Conservation (phyloP, 1,140 invertebrate genomes). For the Camponotus pennsylvanicus region DNA sequence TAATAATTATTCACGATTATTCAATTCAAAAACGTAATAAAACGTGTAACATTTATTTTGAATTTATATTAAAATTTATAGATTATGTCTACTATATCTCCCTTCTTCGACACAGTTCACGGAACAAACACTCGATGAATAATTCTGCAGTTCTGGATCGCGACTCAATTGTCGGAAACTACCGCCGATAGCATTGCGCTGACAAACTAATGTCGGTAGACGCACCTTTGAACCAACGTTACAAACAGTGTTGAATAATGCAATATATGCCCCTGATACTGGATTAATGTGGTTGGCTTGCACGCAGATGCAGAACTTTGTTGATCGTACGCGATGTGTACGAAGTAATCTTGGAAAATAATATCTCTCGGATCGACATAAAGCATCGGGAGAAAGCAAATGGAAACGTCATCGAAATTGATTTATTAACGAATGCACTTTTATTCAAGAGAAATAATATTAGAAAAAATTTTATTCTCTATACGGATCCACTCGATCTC, state of each 20-base stretch:
- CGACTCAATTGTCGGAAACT: slow-evolving; percentile 41
- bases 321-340: slow-evolving; percentile 24
- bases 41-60: too few relatives aligned
- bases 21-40: not conserved
- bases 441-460: not conserved
- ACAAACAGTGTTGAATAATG: slow-evolving; percentile 82
- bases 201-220: slow-evolving; percentile 69
- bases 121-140: slow-evolving; percentile 30
- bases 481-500: not conserved
- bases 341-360: slow-evolving; percentile 28
- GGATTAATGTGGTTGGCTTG: slow-evolving; percentile 70
- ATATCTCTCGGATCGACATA: slow-evolving; percentile 10
- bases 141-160: slow-evolving; percentile 37
- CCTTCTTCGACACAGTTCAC: not conserved
- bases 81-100: not conserved
- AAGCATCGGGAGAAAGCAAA: not conserved
- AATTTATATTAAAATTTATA: not conserved
- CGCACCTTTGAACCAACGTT: slow-evolving; percentile 62
- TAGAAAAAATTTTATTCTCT: not conserved
- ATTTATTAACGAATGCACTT: not conserved
- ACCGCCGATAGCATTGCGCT: slow-evolving; percentile 61
- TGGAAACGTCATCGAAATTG: not conserved
- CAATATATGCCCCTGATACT: slow-evolving; percentile 68
- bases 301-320: slow-evolving; percentile 50
- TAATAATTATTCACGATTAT: not conserved